Evolutionary conservation across 2,113 vertebrate species (phyloP).

Genomic region (Leptobrachium leishanense): DNA sequence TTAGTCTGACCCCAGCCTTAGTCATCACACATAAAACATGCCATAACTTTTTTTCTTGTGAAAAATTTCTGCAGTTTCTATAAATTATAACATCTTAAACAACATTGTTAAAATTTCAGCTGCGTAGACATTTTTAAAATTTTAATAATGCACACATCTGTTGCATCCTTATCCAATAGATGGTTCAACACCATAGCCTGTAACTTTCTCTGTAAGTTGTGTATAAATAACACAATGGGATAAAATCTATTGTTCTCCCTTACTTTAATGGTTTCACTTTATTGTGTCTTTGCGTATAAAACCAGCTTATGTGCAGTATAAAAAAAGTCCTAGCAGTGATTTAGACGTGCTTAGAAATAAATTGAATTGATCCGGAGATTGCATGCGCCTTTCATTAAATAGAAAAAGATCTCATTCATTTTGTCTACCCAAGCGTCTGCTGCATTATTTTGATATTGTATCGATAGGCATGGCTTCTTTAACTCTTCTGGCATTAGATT

Average conservation of each 20-base stretch:
- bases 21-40: no score
- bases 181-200: no score
- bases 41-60: no score
- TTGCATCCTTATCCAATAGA: no score
- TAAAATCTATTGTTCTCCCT: neutral
- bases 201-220: no score
- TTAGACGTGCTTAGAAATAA: conserved; percentile 20
- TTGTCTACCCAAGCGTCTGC: neutral
- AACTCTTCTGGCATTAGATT: neutral
- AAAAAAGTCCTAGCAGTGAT: neutral
- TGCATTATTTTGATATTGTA: conserved; percentile 23
- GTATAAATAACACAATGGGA: no score
- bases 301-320: neutral
- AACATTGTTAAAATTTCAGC: no score
- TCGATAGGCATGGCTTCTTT: conserved; percentile 8
- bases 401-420: conserved; percentile 7
- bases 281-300: neutral
- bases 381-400: conserved; percentile 9
- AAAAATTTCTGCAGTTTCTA: no score
- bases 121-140: no score
- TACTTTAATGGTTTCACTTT: neutral
- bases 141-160: no score
- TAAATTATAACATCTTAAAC: no score
- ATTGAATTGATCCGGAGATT: conserved; percentile 26
- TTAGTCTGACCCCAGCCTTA: no score